phyloP scores from a whole-genome alignment of 2,113 vertebrate species.

The Illadopsis cleaveri region DNA sequence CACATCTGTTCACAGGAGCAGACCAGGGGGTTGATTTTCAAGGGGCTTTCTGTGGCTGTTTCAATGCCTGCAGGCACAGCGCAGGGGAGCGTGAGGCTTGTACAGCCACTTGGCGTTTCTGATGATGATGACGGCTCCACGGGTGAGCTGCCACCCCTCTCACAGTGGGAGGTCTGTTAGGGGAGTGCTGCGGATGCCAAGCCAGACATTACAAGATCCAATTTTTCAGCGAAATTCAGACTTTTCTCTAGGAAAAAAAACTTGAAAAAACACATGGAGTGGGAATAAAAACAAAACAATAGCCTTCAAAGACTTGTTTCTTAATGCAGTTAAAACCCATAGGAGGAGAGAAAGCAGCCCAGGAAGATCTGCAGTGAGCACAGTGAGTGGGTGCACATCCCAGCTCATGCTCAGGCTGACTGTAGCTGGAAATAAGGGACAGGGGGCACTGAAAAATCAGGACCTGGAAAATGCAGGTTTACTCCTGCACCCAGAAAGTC shows the following conservation, averaged over 20 bases:
- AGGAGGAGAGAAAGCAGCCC: neutral
- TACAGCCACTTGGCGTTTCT: neutral
- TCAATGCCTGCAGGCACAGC: neutral
- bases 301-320: constrained; percentile 38
- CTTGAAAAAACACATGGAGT: constrained; percentile 64
- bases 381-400: neutral
- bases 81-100: neutral
- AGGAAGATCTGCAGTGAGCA: neutral
- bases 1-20: neutral
- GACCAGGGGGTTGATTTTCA: neutral
- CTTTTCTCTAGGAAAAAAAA: constrained; percentile 67
- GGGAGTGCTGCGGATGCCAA: constrained; percentile 48
- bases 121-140: neutral
- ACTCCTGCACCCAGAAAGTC: neutral
- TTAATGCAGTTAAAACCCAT: constrained; percentile 10
- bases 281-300: constrained; percentile 45
- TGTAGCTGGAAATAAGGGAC: neutral
- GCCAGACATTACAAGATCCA: constrained; percentile 69
- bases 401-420: neutral
- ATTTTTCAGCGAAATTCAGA: constrained; percentile 74
- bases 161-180: constrained; percentile 54
- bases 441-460: neutral
- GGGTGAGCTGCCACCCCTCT: constrained; percentile 20
- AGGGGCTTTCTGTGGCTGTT: neutral
- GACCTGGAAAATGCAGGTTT: neutral